Evolutionary conservation across 2,113 vertebrate species (phyloP).

Genomic region (Trichechus manatus): DNA sequence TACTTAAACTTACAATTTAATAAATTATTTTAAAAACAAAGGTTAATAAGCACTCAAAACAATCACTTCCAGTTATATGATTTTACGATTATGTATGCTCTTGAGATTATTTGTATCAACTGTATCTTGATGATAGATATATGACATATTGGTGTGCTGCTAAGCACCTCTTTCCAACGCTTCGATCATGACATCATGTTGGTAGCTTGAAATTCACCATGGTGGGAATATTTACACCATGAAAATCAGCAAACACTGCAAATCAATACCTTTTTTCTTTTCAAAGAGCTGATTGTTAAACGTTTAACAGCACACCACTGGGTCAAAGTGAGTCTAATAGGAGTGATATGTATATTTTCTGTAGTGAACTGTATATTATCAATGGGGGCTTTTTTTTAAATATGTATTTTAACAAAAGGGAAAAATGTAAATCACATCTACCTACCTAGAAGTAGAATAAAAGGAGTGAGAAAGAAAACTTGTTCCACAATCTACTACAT

Average conservation of each 20-base stretch:
- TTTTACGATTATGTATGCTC: neutral
- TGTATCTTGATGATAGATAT: neutral
- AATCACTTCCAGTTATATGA: neutral
- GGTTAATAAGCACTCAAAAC: neutral
- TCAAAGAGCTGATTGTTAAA: neutral
- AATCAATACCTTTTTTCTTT: neutral
- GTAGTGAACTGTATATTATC: neutral
- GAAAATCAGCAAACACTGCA: neutral
- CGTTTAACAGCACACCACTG: neutral
- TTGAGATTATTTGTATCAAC: neutral
- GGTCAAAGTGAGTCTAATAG: neutral
- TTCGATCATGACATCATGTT: neutral
- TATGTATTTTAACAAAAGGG: neutral
- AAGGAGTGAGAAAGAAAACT: neutral
- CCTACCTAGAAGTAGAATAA: neutral
- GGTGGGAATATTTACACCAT: neutral
- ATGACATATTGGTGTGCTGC: neutral
- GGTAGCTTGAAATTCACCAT: neutral
- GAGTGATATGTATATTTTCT: neutral
- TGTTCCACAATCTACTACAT: neutral
- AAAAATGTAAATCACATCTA: neutral
- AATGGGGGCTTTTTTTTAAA: neutral
- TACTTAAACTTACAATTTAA: neutral
- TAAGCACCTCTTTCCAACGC: neutral
- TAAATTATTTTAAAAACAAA: neutral